Evolutionary conservation across 1,140 invertebrate species (phyloP).

Genomic region (Drosophila ambigua): DNA sequence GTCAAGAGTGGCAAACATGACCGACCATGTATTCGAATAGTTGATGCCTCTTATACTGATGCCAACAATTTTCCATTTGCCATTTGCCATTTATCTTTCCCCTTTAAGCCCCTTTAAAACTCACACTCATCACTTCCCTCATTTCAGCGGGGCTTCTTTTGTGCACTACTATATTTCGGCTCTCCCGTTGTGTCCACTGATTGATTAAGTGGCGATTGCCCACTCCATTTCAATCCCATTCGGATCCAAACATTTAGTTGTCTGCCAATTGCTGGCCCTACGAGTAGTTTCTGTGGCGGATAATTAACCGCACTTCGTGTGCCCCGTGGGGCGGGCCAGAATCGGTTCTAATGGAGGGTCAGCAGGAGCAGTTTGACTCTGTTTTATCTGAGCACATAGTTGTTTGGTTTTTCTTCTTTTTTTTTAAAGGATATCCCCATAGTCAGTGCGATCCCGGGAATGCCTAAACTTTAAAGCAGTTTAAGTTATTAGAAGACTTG

Average conservation of each 20-base stretch:
- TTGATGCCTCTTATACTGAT: too few species aligned
- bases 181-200: conserved; percentile 38
- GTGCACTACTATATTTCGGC: conserved; percentile 9
- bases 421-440: neutral
- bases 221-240: conserved; percentile 9
- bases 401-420: neutral
- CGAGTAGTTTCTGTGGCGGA: conserved; percentile 54
- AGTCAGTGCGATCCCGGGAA: neutral
- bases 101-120: too few species aligned
- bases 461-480: too few species aligned
- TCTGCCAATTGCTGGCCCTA: conserved; percentile 43
- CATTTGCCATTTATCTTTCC: too few species aligned
- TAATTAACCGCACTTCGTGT: conserved; percentile 61
- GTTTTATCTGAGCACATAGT: too few species aligned
- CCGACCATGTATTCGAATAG: conserved; percentile 1
- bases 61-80: too few species aligned
- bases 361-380: neutral
- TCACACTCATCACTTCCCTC: neutral
- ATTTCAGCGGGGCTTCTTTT: conserved; percentile 5
- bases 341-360: conserved; percentile 6
- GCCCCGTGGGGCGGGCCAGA: too few species aligned
- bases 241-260: conserved; percentile 39
- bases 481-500: conserved; percentile 13
- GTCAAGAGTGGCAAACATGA: conserved; percentile 38
- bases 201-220: conserved; percentile 66